phyloP scores from a whole-genome alignment of 2,888 invertebrate genomes.

The Drosophila testacea region DNA sequence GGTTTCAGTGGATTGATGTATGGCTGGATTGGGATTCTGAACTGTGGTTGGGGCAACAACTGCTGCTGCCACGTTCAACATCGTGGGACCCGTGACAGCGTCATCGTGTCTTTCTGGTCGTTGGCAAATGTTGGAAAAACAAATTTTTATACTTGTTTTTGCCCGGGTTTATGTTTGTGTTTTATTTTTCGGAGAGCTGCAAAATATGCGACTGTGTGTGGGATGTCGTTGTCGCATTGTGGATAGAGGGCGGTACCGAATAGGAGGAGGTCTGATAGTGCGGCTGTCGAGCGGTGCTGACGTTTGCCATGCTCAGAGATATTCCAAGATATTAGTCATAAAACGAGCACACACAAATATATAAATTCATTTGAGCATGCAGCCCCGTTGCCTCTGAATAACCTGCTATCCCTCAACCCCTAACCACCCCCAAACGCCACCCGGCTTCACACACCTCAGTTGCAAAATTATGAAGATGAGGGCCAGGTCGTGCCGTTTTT shows the following conservation, averaged over 20 bases:
- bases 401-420: constrained; percentile 4
- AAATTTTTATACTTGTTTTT: constrained; percentile 81
- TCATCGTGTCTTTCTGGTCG: constrained; percentile 60
- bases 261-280: constrained; percentile 58
- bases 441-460: constrained; percentile 29
- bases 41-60: constrained; percentile 27
- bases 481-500: constrained; percentile 77
- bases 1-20: constrained; percentile 11
- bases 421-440: neutral
- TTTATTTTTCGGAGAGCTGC: constrained; percentile 79
- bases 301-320: constrained; percentile 63
- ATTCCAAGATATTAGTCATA: constrained; percentile 82
- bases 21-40: constrained; percentile 27
- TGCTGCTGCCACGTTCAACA: constrained; percentile 37
- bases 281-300: constrained; percentile 44
- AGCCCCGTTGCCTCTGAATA: constrained; percentile 17
- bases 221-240: constrained; percentile 21
- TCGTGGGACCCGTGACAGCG: constrained; percentile 27
- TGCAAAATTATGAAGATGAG: constrained; percentile 69
- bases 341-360: constrained; percentile 73
- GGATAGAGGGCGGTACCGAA: neutral
- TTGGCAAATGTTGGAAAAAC: constrained; percentile 81
- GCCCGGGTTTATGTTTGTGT: constrained; percentile 72
- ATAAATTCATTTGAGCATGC: constrained; percentile 76
- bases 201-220: constrained; percentile 66